phyloP scores from a whole-genome alignment of 1,140 invertebrate genomes.

The Charaxes varanes region DNA sequence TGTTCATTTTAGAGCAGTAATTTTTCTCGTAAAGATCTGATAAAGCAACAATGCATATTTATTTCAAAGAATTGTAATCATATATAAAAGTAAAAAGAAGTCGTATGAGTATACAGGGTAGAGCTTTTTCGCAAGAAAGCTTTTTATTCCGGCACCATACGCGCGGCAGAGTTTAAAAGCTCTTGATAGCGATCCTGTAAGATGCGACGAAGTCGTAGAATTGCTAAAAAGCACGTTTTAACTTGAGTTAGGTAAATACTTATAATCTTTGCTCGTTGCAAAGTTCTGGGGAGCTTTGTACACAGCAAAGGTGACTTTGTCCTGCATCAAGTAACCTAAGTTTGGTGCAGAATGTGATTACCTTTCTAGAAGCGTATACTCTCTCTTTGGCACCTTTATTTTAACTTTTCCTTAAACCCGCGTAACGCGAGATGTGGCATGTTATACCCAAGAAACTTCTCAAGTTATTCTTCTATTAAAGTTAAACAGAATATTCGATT shows the following conservation, averaged over 20 bases:
- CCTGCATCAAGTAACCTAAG: slow-evolving; percentile 40
- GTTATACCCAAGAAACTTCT: no score
- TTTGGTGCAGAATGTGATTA: slow-evolving; percentile 48
- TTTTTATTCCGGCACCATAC: slow-evolving; percentile 18
- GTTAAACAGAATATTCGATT: no score
- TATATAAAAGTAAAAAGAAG: no score
- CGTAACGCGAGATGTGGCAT: no score
- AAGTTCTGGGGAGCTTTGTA: slow-evolving; percentile 51
- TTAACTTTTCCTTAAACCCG: slow-evolving; percentile 62
- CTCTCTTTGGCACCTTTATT: slow-evolving; percentile 44
- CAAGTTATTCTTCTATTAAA: no score
- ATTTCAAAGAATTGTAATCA: no score
- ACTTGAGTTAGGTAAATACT: slow-evolving; percentile 53
- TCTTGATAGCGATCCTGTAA: slow-evolving; percentile 38
- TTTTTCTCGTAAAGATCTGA: no score
- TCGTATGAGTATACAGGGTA: no score
- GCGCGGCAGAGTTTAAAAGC: slow-evolving; percentile 14
- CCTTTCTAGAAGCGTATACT: slow-evolving; percentile 32
- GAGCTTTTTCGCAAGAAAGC: slow-evolving; percentile 9
- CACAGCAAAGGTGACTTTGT: slow-evolving; percentile 41
- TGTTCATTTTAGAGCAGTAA: no score
- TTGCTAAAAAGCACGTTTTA: slow-evolving; percentile 59
- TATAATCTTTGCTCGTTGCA: slow-evolving; percentile 49
- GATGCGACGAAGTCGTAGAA: slow-evolving; percentile 46
- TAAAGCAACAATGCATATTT: no score